phyloP scores from a whole-genome alignment of 2,113 vertebrate genomes.

The Nothocercus julius region DNA sequence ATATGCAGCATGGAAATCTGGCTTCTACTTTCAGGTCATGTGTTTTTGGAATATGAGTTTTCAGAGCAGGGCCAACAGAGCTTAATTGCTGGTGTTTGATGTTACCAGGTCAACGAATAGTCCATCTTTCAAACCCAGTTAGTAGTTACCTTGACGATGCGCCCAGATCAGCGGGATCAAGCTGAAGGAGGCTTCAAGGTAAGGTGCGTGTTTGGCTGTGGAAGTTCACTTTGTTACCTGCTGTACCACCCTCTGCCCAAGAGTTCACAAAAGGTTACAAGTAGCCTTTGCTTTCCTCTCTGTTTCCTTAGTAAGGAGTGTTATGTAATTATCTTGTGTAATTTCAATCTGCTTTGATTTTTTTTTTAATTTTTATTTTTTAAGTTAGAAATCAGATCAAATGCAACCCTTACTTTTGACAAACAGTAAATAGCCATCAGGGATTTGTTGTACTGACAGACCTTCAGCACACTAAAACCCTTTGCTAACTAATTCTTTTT shows the following conservation, averaged over 20 bases:
- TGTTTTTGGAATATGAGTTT: rapidly evolving
- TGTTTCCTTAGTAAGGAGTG: background rate
- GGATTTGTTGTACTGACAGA: background rate
- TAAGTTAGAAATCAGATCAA: conserved; percentile 13
- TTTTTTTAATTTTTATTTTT: background rate
- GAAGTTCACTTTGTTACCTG: background rate
- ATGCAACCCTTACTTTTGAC: background rate
- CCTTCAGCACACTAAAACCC: conserved; percentile 26
- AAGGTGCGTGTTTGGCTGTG: background rate
- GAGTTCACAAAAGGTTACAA: background rate
- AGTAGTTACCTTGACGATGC: background rate
- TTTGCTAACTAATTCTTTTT: conserved; percentile 45
- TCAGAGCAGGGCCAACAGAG: background rate
- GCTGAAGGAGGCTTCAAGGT: background rate
- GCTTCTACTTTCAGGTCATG: rapidly evolving
- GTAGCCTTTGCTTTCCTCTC: background rate
- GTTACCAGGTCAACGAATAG: background rate
- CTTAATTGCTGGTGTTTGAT: background rate
- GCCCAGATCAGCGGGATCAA: background rate
- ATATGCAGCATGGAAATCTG: rapidly evolving
- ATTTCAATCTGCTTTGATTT: conserved; percentile 15
- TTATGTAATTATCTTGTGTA: background rate
- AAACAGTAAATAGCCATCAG: conserved; percentile 11
- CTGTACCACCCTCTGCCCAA: background rate
- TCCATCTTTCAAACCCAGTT: background rate